Conservation (phyloP, 2,113 vertebrate species). For the Aix galericulata region DNA sequence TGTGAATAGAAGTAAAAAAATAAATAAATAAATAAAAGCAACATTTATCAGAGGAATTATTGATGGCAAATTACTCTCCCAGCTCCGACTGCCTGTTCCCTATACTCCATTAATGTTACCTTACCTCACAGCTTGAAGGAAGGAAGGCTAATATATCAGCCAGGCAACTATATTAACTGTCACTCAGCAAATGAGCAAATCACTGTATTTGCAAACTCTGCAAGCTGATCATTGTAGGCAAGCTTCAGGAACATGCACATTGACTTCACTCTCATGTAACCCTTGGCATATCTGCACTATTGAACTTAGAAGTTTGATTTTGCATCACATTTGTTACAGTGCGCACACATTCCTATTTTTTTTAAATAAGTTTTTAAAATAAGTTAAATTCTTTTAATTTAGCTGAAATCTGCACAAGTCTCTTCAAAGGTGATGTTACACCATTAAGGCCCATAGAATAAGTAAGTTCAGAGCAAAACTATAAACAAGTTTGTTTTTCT, state of each 20-base stretch:
- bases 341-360: background rate
- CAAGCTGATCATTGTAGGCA: constrained; percentile 13
- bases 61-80: background rate
- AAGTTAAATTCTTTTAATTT: background rate
- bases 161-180: constrained; percentile 8
- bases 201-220: constrained; percentile 22
- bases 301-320: constrained; percentile 11
- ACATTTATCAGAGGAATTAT: background rate
- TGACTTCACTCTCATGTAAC: background rate
- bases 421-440: background rate
- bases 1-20: background rate
- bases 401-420: background rate
- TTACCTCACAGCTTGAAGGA: background rate
- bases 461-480: background rate
- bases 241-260: background rate
- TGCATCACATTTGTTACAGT: background rate
- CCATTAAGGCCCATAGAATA: background rate
- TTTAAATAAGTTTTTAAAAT: background rate
- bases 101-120: background rate
- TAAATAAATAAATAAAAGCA: background rate
- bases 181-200: constrained; percentile 21
- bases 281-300: background rate
- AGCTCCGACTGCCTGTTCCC: background rate
- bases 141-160: background rate
- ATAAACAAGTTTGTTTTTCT: background rate